Evolutionary conservation across 2,797 vertebrate genomes (phyloP), one percentile per base, ranked within the genome.

Genomic region (Leptatherina wallacei): DNA sequence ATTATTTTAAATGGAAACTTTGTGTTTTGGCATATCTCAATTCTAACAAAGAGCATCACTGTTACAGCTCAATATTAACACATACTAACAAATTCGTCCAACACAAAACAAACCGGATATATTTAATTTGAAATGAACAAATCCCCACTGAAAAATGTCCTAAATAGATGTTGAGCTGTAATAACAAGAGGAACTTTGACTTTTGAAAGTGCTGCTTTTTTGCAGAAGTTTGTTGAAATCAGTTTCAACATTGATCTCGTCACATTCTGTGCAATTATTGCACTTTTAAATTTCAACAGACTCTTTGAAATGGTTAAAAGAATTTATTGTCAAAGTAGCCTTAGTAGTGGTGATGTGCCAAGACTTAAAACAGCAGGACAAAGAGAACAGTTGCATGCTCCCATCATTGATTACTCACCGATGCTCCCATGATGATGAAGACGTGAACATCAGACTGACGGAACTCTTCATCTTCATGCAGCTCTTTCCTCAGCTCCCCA

Each of bases 381-480:
- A 16, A 22, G 7, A 69, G 29, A 49, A 61, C 42, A 13, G 7
- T 20, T 12, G 29, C 5, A 65, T 32, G 44, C 22, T 61, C 16
- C 24, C 42, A 30, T 20, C 63, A 54, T 32, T 1, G 24, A 61
- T 2, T 35, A 24, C 96, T 96, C 83, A 98, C 96, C 92, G 96
- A 98, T 18, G 96, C 96, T 1, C 96, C 96, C 94, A 98, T 94
- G 87, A 98, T 96, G 91, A 98, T 95, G 89, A 98, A 98, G 81
- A 97, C 73, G 61, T 98, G 96, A 10, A 89, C 94, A 0, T 97
- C 95, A 0, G 94, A 91, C 66, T 96, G 94, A 65, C 87, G 94
- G 89, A 98, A 98, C 74, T 95, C 94, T 66, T 92, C 69, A 61
- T 96, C 96, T 11, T 96, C 91, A 69, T 91, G 78, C 54, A 97